A percentile compares a stretch with the other conserved stretches of the same genome.
These are phyloP conservation scores for Coracias cyanogaster DNA, from an alignment of 2,797 vertebrate species.

Conservation along the genomic window DNA sequence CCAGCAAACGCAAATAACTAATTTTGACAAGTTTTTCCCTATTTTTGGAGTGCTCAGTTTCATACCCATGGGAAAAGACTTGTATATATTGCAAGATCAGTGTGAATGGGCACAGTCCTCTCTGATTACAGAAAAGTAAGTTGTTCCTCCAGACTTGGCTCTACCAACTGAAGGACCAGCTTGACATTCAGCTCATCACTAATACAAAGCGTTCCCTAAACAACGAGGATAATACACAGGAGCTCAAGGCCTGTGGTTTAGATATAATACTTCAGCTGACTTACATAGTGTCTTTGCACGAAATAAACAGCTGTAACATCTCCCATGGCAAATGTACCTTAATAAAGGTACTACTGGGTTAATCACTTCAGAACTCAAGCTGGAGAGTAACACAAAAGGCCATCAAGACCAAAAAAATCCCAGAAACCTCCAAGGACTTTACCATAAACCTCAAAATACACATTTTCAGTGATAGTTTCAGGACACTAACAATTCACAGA, in stretches of 20 bases:
- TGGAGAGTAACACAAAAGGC: constrained; percentile 68
- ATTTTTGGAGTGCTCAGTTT: not conserved
- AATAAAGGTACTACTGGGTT: not conserved
- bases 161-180: not conserved
- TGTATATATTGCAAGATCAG: not conserved
- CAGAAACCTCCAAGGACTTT: constrained; percentile 17
- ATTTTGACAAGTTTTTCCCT: not conserved
- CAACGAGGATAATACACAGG: not conserved
- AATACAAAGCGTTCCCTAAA: not conserved
- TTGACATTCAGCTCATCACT: not conserved
- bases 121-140: not conserved
- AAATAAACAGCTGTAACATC: not conserved
- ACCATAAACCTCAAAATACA: constrained; percentile 75
- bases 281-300: not conserved
- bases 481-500: not conserved
- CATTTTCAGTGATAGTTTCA: constrained; percentile 53
- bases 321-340: not conserved
- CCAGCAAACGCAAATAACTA: not conserved
- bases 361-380: not conserved
- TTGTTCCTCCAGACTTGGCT: not conserved
- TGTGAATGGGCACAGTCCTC: not conserved
- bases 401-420: constrained; percentile 80
- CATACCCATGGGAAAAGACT: not conserved
- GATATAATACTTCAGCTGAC: not conserved
- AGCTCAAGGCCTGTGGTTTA: not conserved